These are phyloP conservation scores for Auanema freiburgensis DNA, from an alignment of 2,888 invertebrate species.

Conservation along the genomic window DNA sequence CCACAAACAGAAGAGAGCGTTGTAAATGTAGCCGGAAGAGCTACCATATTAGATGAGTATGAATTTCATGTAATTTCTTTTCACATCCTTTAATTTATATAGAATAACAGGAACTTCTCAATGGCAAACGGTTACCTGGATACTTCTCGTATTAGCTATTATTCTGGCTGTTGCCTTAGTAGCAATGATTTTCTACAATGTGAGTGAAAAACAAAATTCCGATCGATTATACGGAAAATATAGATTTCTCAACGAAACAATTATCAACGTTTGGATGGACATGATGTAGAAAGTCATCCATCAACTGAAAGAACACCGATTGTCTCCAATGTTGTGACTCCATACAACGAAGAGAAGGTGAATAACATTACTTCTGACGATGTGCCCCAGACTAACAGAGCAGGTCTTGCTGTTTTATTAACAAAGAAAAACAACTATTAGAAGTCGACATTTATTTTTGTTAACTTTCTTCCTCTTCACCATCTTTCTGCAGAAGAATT, in stretches of 20 bases:
- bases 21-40: constrained; percentile 25
- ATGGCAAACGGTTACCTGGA: constrained; percentile 51
- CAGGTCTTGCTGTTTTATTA: too few species aligned
- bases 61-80: constrained; percentile 6
- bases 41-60: constrained; percentile 41
- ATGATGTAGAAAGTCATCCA: too few species aligned
- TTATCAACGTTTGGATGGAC: constrained; percentile 41
- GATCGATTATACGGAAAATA: neutral
- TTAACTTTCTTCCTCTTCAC: too few species aligned
- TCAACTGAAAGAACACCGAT: too few species aligned
- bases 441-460: too few species aligned
- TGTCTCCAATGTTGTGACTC: too few species aligned
- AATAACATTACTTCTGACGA: too few species aligned
- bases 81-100: constrained; percentile 7
- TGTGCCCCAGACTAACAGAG: too few species aligned
- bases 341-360: too few species aligned
- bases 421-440: too few species aligned
- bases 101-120: constrained; percentile 46
- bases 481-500: too few species aligned
- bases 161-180: constrained; percentile 43
- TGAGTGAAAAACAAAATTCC: constrained; percentile 7
- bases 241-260: constrained; percentile 28
- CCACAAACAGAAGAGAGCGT: constrained; percentile 1
- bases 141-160: constrained; percentile 46
- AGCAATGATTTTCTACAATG: constrained; percentile 39